Evolutionary conservation across 2,797 vertebrate genomes (phyloP).

Genomic region (Lepilemur septentrionalis): DNA sequence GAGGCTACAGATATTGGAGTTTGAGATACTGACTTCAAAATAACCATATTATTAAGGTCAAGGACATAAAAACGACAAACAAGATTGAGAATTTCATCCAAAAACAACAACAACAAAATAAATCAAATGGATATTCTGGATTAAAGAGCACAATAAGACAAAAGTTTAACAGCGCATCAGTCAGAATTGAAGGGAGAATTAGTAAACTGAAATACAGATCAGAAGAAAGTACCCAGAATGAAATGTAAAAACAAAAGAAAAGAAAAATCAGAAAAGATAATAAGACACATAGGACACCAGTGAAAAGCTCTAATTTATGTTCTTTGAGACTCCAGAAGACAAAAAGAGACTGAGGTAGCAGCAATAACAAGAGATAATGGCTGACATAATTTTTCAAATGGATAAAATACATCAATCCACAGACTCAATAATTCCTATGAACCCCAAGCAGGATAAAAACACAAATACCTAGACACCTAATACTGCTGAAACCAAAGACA

Average conservation of each 20-base stretch:
- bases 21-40: neutral
- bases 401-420: neutral
- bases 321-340: neutral
- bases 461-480: neutral
- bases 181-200: neutral
- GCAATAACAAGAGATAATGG: neutral
- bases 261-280: neutral
- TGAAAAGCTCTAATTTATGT: neutral
- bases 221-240: neutral
- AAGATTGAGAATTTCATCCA: neutral
- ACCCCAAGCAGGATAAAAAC: neutral
- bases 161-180: neutral
- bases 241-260: neutral
- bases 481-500: neutral
- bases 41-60: neutral
- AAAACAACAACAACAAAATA: neutral
- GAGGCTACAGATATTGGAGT: neutral
- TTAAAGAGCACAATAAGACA: neutral
- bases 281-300: neutral
- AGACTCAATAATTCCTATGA: neutral
- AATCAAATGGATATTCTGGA: neutral
- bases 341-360: neutral
- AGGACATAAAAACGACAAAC: neutral
- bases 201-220: slow-evolving; percentile 18
- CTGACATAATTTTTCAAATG: neutral